Evolutionary conservation across 1,140 invertebrate species (phyloP), one percentile per base, ranked within the genome.

Genomic region (Grapholita molesta): DNA sequence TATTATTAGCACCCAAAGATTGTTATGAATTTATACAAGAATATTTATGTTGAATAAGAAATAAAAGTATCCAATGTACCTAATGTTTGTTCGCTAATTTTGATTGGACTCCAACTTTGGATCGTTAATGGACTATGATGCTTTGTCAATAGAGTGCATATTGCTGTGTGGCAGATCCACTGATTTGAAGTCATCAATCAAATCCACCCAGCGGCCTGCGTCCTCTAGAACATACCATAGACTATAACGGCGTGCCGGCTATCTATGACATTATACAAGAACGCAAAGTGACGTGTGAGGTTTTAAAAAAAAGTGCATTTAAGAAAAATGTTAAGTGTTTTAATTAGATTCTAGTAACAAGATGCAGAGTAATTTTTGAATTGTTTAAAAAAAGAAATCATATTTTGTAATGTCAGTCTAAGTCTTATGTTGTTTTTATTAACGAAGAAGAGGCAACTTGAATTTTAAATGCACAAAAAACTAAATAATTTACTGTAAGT

Each of bases 141-240:
- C n/a, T 4, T 15, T n/a, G 35, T 38, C 15, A n/a, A 12, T 12
- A 15, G 35, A 38, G 35, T 38, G n/a, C 35, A 6, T n/a, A 5
- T 5, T 38, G 35, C 35, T 12, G n/a, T 21, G 7, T 80, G 80
- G 82, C 83, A 84, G 88, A 90, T 88, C 88, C 89, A 89, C 82
- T 84, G 86, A 88, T 90, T 90, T 91, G 89, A 90, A 88, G 89
- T 91, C 89, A 91, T 91, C 89, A 91, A 91, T 91, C 89, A 88
- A 85, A 90, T 68, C 67, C 69, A 65, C 79, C 83, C 84, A 79
- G 70, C 66, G 72, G 85, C 76, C 84, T 88, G 83, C 88, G 88
- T 89, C 83, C 77, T 82, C 77, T 84, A 86, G 88, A 91, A 91
- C 88, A 78, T 86, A 90, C 80, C 85, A 90, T 89, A 90, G 84